Base-by-base conservation (phyloP, 2,888 invertebrate species). In the Automeris io region DNA sequence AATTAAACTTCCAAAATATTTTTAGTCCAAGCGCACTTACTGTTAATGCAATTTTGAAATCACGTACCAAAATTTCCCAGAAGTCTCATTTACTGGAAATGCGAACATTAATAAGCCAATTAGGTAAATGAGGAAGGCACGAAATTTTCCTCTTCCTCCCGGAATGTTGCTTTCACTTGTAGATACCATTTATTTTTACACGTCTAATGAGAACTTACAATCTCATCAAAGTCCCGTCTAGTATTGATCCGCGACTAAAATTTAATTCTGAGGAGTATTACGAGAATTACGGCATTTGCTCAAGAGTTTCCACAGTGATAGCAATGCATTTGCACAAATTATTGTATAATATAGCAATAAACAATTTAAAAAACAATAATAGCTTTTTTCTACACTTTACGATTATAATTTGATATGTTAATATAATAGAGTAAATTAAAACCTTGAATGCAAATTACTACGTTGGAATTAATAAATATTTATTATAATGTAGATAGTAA, bases 181-280 rank as follows among this genome's bases (percentile, higher is more conserved):
- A 54, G 61, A 66, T 57, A 64, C 66, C 76, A 74, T 80, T 79
- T 74, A 72, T 77, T 78, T 79, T 72, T 75, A 70, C 70, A 61
- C 66, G 57, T 51, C 61, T 79, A 80, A 81, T 78, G 73, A 76
- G 73, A 70, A 69, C 70, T 73, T 80, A 79, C 78, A 75, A 54
- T 60, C 54, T 54, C 54, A 57, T 58, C 55, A 52, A 56, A 57
- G 54, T 53, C 51, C 51, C 52, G 47, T 59, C 57, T 59, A 51
- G 43, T 58, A 67, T 67, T 57, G 70, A 68, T 66, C 57, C 44
- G 43, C 42, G 46, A 47, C 41, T n/a, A 29, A 43, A 49, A 54
- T 49, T 47, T 49, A 39, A 41, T 18, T 29, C 11, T 37, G 19
- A 13, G 11, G 33, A 11, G 32, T 37, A 24, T 19, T 21, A 22